Percentiles rank a stretch among this genome's conserved stretches.
phyloP scores from a whole-genome alignment of 2,888 invertebrate species.

The Exephanes ischioxanthus region DNA sequence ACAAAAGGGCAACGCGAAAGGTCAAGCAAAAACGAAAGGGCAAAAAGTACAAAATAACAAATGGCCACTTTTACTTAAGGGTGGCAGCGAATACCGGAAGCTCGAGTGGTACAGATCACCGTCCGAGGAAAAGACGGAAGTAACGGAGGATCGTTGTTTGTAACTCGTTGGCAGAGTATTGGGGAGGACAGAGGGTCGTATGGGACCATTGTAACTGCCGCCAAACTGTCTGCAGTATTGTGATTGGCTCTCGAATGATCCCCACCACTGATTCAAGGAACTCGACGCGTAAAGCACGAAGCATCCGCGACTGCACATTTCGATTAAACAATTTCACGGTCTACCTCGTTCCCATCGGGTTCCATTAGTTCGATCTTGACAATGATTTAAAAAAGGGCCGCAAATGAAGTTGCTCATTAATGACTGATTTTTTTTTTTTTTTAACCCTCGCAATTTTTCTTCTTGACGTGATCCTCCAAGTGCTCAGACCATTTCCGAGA shows the following conservation, averaged over 20 bases:
- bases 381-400: neutral
- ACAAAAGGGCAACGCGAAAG: neutral
- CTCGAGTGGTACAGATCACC: too few relatives aligned
- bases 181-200: conserved; percentile 10
- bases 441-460: too few relatives aligned
- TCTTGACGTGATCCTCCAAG: too few relatives aligned
- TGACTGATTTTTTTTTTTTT: too few relatives aligned
- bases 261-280: conserved; percentile 44
- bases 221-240: conserved; percentile 77
- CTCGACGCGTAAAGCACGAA: neutral
- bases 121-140: conserved; percentile 14
- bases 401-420: too few relatives aligned
- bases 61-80: neutral
- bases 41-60: neutral
- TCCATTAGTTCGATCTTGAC: neutral
- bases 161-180: conserved; percentile 9
- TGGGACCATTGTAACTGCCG: conserved; percentile 73
- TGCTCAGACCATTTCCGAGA: too few relatives aligned
- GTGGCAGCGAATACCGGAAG: neutral
- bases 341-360: neutral
- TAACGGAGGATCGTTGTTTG: conserved; percentile 16
- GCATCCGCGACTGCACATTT: neutral
- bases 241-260: conserved; percentile 73
- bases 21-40: neutral
- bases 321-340: neutral